phyloP scores from a whole-genome alignment of 2,888 invertebrate species.

The Lepidochitona cinerea region DNA sequence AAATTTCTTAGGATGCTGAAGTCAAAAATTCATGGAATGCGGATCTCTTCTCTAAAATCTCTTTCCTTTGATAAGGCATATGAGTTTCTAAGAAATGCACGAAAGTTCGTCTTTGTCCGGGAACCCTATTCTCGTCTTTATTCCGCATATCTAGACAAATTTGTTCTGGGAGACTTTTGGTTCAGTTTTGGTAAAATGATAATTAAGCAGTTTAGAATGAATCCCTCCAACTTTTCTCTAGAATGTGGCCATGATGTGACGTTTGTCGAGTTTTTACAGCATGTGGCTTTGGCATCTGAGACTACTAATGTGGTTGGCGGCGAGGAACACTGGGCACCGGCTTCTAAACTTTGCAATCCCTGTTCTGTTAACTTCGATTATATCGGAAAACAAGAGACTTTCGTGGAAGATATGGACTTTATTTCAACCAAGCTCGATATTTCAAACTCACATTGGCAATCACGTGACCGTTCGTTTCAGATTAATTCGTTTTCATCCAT shows the following conservation, averaged over 20 bases:
- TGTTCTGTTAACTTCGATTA: conserved; percentile 24
- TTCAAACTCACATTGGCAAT: not conserved
- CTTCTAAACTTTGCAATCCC: conserved; percentile 22
- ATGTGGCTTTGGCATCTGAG: not conserved
- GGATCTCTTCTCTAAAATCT: not conserved
- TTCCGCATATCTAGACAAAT: conserved; percentile 32
- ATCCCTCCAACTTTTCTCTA: not conserved
- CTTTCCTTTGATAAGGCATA: not conserved
- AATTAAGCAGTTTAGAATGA: not conserved
- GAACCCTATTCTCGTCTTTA: conserved; percentile 30
- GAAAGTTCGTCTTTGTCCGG: conserved; percentile 23
- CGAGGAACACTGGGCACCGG: conserved; percentile 30
- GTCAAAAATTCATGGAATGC: not conserved
- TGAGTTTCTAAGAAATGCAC: not conserved
- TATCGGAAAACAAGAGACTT: conserved; percentile 31
- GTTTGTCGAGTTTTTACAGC: conserved; percentile 19
- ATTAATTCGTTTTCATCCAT: not conserved
- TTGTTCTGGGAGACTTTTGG: conserved; percentile 32
- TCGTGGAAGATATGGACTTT: conserved; percentile 14
- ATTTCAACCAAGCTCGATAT: not conserved
- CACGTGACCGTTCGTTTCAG: too few relatives aligned
- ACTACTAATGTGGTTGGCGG: too few relatives aligned
- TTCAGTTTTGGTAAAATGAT: not conserved
- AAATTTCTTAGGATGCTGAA: conserved; percentile 25
- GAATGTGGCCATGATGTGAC: conserved; percentile 16